Base-by-base conservation (phyloP, 2,888 invertebrate species). In the Carcina quercana region DNA sequence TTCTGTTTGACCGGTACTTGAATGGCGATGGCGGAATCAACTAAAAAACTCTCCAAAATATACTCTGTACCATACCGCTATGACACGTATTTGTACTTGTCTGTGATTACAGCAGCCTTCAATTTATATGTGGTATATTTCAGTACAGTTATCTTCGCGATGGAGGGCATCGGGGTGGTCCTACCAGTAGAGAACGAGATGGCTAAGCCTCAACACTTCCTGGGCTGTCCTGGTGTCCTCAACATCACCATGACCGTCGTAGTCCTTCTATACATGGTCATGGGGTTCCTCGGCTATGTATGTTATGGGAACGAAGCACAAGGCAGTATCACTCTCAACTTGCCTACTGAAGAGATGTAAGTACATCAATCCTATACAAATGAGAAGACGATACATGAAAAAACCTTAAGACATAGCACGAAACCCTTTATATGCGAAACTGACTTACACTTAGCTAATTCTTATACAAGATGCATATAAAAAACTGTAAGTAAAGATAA, bases 111-210 rank as follows among this genome's bases (percentile, higher is more conserved):
- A n/a, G n/a, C n/a, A n/a, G n/a, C 20, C 25, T 30, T 14, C 6
- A 30, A 26, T 12, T 22, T 21, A 12, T 13, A 7, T 19, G 25
- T 27, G n/a, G 7, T 53, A 55, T 34, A 47, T 73, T 83, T 42
- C 67, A 88, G 97, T 42, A 98, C 97, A 34, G 97, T 96, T 25
- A 92, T 98, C 60, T 98, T 97, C 64, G 96, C 98, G 8, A 97
- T 98, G 89, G 98, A 98, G 79, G 96, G 95, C 27, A 97, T 98
- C 45, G 94, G 94, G 33, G 92, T 92, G 32, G 93, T 97, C 2
- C 86, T 98, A 65, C 97, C 97, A 0, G 90, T 98, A 31, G 96
- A 97, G 69, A 97, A 97, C 63, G 90, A 91, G 3, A 96, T 98
- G 96, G 87, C 86, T 32, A 89, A 90, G 33, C 95, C 95, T 0